Evolutionary conservation across 1,140 invertebrate species (phyloP).

Genomic region (Conus betulinus): DNA sequence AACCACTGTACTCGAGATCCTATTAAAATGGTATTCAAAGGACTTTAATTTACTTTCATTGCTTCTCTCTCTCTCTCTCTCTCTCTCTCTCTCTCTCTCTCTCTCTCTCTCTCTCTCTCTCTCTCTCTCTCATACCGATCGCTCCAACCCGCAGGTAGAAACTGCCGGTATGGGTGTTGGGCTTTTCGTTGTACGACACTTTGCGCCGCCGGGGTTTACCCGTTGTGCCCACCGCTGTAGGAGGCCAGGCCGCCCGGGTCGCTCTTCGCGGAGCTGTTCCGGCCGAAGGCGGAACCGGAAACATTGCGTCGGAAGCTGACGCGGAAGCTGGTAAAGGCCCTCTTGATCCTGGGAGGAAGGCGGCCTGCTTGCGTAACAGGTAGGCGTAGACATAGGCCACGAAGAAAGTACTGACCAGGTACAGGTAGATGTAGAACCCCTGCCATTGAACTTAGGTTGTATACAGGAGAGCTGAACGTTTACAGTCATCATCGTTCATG

Average conservation of each 20-base stretch:
- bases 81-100: neutral
- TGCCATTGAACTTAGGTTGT: slow-evolving; percentile 75
- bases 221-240: neutral
- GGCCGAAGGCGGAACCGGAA: slow-evolving; percentile 2
- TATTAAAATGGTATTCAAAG: too few relatives aligned
- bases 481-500: neutral
- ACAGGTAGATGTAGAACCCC: slow-evolving; percentile 97
- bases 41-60: neutral
- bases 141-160: slow-evolving; percentile 96
- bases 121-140: neutral
- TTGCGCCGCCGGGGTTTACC: slow-evolving; percentile 30
- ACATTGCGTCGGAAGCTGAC: neutral
- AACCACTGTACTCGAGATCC: too few relatives aligned
- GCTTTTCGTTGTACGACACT: slow-evolving; percentile 43
- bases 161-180: slow-evolving; percentile 81
- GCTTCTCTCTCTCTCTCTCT: neutral
- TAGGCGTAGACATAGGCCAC: slow-evolving; percentile 97
- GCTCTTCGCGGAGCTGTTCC: neutral
- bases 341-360: neutral
- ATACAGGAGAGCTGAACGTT: neutral
- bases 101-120: neutral
- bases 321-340: slow-evolving; percentile 8
- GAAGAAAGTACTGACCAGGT: slow-evolving; percentile 95
- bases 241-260: neutral
- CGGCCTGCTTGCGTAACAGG: slow-evolving; percentile 79